Percentiles rank a stretch among this genome's conserved stretches.
Evolutionary conservation across 2,888 invertebrate genomes (phyloP).

Genomic region (Gryllus longicercus): DNA sequence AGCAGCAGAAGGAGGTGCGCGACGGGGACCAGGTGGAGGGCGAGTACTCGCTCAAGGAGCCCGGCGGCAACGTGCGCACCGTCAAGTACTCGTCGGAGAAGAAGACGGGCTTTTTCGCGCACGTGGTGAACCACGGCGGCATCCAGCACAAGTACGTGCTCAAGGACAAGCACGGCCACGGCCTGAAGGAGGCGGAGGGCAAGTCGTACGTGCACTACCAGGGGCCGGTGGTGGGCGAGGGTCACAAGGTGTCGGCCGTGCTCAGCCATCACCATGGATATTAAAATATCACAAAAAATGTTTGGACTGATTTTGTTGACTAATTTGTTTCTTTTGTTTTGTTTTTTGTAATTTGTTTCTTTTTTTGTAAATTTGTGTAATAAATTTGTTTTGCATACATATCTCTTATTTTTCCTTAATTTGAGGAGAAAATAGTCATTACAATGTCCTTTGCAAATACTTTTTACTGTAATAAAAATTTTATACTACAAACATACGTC

Average conservation of each 20-base stretch:
- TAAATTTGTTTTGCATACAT: too few species aligned
- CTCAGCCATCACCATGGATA: too few species aligned
- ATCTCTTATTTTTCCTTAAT: too few species aligned
- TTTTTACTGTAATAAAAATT: too few species aligned
- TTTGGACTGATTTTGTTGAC: too few species aligned
- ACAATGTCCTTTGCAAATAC: too few species aligned
- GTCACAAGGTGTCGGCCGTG: neutral
- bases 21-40: slow-evolving; percentile 11
- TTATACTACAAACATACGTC: too few species aligned
- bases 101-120: slow-evolving; percentile 32
- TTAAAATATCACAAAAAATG: too few species aligned
- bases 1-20: slow-evolving; percentile 18
- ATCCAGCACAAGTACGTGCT: slow-evolving; percentile 30
- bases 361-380: too few species aligned
- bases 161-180: neutral
- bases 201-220: neutral
- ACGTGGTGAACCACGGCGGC: slow-evolving; percentile 25
- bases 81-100: slow-evolving; percentile 59
- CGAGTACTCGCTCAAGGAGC: neutral
- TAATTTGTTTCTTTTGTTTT: too few species aligned
- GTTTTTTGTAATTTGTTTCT: too few species aligned
- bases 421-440: too few species aligned
- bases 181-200: neutral
- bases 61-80: slow-evolving; percentile 40
- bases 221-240: neutral